Evolutionary conservation across 1,140 invertebrate genomes (phyloP).

Genomic region (Dryas iulia): DNA sequence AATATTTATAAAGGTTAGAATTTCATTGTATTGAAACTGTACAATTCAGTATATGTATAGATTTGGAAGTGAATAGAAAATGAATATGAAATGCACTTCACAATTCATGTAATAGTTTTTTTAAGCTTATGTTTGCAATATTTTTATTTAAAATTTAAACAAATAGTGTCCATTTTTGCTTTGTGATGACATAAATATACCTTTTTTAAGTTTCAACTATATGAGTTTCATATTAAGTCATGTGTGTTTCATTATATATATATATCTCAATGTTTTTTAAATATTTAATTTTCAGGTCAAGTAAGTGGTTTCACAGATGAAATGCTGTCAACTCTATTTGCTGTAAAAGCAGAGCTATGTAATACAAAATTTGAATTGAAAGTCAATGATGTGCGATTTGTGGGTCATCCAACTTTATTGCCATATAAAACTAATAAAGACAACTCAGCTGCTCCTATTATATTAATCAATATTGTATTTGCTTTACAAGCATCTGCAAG

Average conservation of each 20-base stretch:
- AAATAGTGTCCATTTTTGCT: too few relatives aligned
- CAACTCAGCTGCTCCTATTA: conserved; percentile 84
- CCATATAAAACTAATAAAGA: conserved; percentile 83
- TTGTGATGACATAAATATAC: too few relatives aligned
- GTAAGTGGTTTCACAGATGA: conserved; percentile 90
- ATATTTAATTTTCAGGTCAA: conserved; percentile 63
- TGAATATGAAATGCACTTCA: too few relatives aligned
- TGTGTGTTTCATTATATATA: background rate
- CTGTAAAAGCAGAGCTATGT: conserved; percentile 93
- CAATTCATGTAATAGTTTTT: too few relatives aligned
- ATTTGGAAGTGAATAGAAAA: too few relatives aligned
- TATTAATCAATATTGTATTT: conserved; percentile 96
- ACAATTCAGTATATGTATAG: too few relatives aligned
- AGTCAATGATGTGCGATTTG: conserved; percentile 96
- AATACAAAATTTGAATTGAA: conserved; percentile 96
- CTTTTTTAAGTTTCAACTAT: too few relatives aligned
- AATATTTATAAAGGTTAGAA: conserved; percentile 82
- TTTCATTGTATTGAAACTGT: background rate
- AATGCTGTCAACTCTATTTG: conserved; percentile 94
- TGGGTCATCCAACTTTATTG: conserved; percentile 93
- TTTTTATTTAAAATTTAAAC: too few relatives aligned
- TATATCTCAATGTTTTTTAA: too few relatives aligned
- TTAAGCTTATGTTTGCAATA: too few relatives aligned
- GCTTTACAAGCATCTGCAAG: conserved; percentile 93
- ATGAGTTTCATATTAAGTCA: too few relatives aligned